phyloP scores from a whole-genome alignment of 2,113 vertebrate species.

The Cercocebus atys region DNA sequence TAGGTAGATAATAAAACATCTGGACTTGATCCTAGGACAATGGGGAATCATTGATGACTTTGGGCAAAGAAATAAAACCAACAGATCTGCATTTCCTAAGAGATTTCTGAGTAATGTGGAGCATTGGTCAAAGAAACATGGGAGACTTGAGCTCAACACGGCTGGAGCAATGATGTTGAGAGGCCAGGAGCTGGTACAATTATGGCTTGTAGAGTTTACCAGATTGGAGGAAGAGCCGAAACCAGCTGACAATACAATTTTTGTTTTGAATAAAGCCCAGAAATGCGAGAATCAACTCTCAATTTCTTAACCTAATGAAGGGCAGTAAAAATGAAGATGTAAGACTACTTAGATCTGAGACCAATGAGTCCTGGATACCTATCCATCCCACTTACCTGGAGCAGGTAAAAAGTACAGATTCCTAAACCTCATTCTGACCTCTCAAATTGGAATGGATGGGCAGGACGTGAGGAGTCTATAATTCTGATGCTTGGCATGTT shows the following conservation, averaged over 20 bases:
- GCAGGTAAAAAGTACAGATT: neutral
- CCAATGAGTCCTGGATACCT: neutral
- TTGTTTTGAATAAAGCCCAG: neutral
- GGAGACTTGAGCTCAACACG: too few species aligned
- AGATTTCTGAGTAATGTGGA: neutral
- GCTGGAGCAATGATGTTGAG: accelerated
- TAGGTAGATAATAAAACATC: neutral
- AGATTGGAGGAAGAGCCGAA: neutral
- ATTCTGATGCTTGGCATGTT: neutral
- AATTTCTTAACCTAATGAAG: neutral
- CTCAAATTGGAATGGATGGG: neutral
- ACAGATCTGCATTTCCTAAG: neutral
- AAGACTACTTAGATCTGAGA: neutral
- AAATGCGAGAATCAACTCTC: neutral
- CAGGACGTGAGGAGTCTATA: accelerated
- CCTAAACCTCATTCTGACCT: neutral
- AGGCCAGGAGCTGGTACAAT: neutral
- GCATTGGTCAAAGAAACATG: accelerated
- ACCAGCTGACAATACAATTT: neutral
- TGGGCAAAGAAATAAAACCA: neutral
- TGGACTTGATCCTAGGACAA: neutral
- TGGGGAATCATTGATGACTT: neutral
- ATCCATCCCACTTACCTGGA: neutral
- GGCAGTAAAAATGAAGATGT: neutral
- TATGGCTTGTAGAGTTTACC: neutral